Evolutionary conservation across 2,113 vertebrate genomes (phyloP).

Genomic region (Xerus inauris): DNA sequence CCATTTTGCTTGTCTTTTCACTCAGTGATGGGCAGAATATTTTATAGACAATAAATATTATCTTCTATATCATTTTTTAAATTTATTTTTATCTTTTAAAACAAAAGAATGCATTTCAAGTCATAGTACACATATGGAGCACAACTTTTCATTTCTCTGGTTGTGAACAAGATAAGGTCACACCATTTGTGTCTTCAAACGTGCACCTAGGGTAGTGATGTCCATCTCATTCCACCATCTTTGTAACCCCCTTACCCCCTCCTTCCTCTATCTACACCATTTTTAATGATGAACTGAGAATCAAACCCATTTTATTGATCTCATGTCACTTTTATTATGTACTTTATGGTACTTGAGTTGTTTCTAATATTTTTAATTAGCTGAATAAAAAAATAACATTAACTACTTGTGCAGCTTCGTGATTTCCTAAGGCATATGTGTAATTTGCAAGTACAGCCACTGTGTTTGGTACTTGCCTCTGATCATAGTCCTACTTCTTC

Average conservation of each 20-base stretch:
- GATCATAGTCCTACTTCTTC: background rate
- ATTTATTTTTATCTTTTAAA: no score
- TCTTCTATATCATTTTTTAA: background rate
- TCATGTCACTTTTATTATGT: background rate
- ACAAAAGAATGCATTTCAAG: no score
- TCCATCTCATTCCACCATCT: no score
- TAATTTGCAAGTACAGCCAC: background rate
- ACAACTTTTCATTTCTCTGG: no score
- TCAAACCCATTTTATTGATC: slow-evolving; percentile 19
- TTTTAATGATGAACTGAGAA: no score
- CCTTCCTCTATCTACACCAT: no score
- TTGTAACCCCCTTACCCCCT: no score
- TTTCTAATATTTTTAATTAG: slow-evolving; percentile 36
- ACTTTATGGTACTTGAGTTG: background rate
- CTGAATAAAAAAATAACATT: slow-evolving; percentile 2
- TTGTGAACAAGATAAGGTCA: no score
- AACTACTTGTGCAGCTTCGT: background rate
- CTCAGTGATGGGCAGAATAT: background rate
- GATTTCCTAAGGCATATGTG: background rate
- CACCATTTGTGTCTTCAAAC: no score
- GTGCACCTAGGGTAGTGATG: no score
- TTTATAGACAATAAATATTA: slow-evolving; percentile 1
- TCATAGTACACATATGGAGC: no score
- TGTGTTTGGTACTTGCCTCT: background rate
- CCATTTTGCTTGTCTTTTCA: slow-evolving; percentile 14